These are phyloP conservation scores for Mungos mungo DNA, from an alignment of 2,113 vertebrate species.

Conservation along the genomic window DNA sequence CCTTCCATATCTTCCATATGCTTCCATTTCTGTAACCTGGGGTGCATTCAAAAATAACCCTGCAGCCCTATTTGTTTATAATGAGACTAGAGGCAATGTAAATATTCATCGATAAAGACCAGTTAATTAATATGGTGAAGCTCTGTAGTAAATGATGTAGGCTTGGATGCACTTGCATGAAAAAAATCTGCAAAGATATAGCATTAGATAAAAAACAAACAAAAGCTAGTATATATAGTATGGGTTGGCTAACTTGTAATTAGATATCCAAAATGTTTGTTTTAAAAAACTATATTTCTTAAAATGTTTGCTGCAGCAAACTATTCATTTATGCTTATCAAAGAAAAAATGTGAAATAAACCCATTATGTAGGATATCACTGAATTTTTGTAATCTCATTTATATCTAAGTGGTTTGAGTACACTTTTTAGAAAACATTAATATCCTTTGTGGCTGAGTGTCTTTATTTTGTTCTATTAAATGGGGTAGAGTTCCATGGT, in stretches of 20 bases:
- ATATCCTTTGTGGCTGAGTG: neutral
- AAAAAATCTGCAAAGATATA: neutral
- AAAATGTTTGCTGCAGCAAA: neutral
- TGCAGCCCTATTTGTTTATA: neutral
- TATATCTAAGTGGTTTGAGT: neutral
- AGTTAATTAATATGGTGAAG: neutral
- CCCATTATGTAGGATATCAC: neutral
- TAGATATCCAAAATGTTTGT: neutral
- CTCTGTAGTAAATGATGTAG: neutral
- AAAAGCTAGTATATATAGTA: neutral
- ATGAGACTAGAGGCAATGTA: neutral
- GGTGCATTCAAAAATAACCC: neutral
- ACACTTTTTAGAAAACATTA: neutral
- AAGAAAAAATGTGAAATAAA: neutral
- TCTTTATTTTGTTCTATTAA: constrained; percentile 1
- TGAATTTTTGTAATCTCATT: neutral
- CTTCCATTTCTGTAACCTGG: neutral
- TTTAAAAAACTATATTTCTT: neutral
- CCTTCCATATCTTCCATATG: neutral
- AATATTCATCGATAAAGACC: neutral
- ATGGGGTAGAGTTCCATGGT: neutral
- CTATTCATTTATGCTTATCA: neutral
- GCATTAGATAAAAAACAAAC: neutral
- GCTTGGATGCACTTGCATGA: neutral
- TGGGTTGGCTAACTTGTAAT: neutral